Base-by-base conservation (phyloP, 2,113 vertebrate genomes). In the Megaptera novaeangliae region DNA sequence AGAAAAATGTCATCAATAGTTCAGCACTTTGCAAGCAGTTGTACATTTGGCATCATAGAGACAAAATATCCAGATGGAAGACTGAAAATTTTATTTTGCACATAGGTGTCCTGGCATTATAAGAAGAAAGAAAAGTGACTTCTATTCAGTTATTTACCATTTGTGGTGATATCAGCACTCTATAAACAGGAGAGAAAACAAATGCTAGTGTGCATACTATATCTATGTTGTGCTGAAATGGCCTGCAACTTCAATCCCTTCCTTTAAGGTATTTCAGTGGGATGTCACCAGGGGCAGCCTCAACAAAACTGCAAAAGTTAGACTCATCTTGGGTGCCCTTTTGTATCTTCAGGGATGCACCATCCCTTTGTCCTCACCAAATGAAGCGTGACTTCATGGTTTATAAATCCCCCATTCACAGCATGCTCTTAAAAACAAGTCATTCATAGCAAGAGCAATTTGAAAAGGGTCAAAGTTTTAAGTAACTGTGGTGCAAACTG, bases 41-140 rank as follows among this genome's bases (percentile, higher is more conserved):
- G 13, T 61, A 59, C 29, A 46, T 64, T 71, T 95, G 25, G 10
- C 31, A 84, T 57, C 34, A 29, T 46, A 41, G 39, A 85, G 9
- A 66, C 46, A 85, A 46, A 41, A 68, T 84, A 96, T 91, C 31
- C 66, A 82, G 31, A 46, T 44, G 14, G 27, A 61, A 81, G 6
- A 63, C 4, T 90, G 34, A 78, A 74, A 66, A 59, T 88, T 97
- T 94, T 68, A 74, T 93, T 95, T 82, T 96, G n/a, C 34, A 49
- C 72, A 36, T 78, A 27, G 63, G 15, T 83, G 6, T 63, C 72
- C 66, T 86, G 46, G 23, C 21, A 91, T 88, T 61, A 66, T 36
- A 57, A 18, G 11, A 86, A 96, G 13, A 85, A 94, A 88, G 17
- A 71, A 63, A 86, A 82, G 29, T 75, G 14, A 82, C 31, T 82